Conservation (phyloP, 2,113 vertebrate species). For the Erinaceus europaeus region DNA sequence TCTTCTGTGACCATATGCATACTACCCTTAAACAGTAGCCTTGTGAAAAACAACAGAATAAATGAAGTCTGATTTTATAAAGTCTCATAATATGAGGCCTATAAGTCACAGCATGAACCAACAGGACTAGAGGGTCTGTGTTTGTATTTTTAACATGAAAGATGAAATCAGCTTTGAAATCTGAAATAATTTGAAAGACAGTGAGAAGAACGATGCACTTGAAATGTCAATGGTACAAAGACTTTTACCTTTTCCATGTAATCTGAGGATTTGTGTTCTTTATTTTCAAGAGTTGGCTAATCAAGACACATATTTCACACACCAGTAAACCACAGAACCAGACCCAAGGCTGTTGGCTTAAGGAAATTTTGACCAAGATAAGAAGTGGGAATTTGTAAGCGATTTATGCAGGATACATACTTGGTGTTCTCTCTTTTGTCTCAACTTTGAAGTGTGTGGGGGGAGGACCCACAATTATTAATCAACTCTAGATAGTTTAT, state of each 20-base stretch:
- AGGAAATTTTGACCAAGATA: not conserved
- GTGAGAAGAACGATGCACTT: not conserved
- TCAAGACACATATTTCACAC: not conserved
- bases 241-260: not conserved
- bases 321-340: not conserved
- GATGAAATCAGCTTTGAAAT: conserved; percentile 56
- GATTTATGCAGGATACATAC: too few species aligned
- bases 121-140: conserved; percentile 11
- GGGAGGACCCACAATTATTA: too few species aligned
- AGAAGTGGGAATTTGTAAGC: too few species aligned
- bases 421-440: not conserved
- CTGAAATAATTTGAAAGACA: conserved; percentile 32
- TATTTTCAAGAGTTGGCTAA: conserved; percentile 13
- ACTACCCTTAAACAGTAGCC: not conserved
- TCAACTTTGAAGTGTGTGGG: not conserved
- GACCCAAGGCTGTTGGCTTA: not conserved
- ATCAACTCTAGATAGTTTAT: too few species aligned
- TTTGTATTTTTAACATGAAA: conserved; percentile 52
- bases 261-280: not conserved
- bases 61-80: conserved; percentile 40
- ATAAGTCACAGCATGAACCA: conserved; percentile 17
- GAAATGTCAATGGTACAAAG: not conserved
- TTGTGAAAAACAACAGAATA: conserved; percentile 45
- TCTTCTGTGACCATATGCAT: conserved; percentile 32
- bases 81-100: conserved; percentile 31